A percentile compares a stretch with the other conserved stretches of the same genome.
These are phyloP conservation scores for Tribolium castaneum DNA, from an alignment of 1,140 invertebrate genomes.

Conservation along the genomic window DNA sequence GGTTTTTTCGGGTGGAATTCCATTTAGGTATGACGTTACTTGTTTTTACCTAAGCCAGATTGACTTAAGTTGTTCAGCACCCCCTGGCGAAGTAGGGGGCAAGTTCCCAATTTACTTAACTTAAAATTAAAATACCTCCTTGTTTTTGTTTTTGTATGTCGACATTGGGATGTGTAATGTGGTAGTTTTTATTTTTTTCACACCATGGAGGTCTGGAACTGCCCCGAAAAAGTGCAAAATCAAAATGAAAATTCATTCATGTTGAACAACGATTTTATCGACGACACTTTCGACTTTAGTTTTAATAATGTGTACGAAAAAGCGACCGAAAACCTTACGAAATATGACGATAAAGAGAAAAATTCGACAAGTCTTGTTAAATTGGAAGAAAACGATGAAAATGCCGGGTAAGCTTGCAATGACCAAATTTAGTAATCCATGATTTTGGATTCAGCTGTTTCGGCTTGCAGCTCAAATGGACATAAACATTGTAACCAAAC, in stretches of 20 bases:
- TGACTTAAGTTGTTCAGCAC: constrained; percentile 27
- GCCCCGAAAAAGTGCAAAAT: constrained; percentile 45
- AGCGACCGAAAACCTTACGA: constrained; percentile 32
- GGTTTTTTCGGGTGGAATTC: background rate
- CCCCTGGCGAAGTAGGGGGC: constrained; percentile 4
- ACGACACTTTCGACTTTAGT: constrained; percentile 69
- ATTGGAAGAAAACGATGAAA: constrained; percentile 47
- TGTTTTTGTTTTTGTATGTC: constrained; percentile 47
- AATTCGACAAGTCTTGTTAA: constrained; percentile 37
- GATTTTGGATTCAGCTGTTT: constrained; percentile 22
- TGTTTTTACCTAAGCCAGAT: background rate
- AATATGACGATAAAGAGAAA: constrained; percentile 39
- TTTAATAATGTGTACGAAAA: constrained; percentile 66
- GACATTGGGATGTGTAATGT: constrained; percentile 48
- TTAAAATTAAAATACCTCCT: constrained; percentile 31
- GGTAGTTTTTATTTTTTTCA: constrained; percentile 20
- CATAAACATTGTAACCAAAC: background rate
- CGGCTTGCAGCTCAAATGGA: constrained; percentile 7
- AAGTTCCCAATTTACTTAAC: background rate
- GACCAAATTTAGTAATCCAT: constrained; percentile 48
- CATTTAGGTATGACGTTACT: background rate
- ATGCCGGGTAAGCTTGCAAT: constrained; percentile 51
- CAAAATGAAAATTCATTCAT: constrained; percentile 54
- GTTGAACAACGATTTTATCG: constrained; percentile 69
- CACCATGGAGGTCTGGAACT: constrained; percentile 45